Percentiles rank a stretch among this genome's conserved stretches.
Conservation (phyloP, 2,113 vertebrate genomes). For the Cochlearius cochlearius region DNA sequence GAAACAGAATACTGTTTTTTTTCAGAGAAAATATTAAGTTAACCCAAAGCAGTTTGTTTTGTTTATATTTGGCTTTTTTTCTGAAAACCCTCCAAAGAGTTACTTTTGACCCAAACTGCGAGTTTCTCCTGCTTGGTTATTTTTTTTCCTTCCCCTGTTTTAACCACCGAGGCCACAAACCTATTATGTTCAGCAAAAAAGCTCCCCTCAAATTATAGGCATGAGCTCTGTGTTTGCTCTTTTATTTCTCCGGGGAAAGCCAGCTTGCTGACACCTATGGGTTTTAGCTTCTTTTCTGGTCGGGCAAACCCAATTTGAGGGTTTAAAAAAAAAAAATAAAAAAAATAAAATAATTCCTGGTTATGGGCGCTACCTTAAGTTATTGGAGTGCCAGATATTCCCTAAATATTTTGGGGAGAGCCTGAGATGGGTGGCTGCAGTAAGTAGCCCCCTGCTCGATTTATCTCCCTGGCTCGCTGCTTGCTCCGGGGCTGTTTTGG, state of each 20-base stretch:
- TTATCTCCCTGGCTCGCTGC: not conserved
- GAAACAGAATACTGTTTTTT: not conserved
- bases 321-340: not conserved
- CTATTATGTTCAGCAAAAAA: not conserved
- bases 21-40: not conserved
- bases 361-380: not conserved
- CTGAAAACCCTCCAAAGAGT: not conserved
- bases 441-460: not conserved
- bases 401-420: not conserved
- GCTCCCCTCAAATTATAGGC: not conserved
- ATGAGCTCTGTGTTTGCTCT: not conserved
- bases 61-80: not conserved
- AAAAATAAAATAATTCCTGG: not conserved
- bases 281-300: not conserved
- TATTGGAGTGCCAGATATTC: not conserved
- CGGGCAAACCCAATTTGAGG: not conserved
- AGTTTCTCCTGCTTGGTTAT: not conserved
- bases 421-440: fast-evolving
- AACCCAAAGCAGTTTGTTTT: not conserved
- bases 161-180: not conserved
- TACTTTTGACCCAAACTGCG: constrained; percentile 6
- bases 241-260: not conserved
- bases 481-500: not conserved
- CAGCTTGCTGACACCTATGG: not conserved
- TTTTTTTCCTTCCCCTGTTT: not conserved